Evolutionary conservation across 2,113 vertebrate genomes (phyloP), one percentile per base, ranked within the genome.

Genomic region (Gorsachius goisagi): DNA sequence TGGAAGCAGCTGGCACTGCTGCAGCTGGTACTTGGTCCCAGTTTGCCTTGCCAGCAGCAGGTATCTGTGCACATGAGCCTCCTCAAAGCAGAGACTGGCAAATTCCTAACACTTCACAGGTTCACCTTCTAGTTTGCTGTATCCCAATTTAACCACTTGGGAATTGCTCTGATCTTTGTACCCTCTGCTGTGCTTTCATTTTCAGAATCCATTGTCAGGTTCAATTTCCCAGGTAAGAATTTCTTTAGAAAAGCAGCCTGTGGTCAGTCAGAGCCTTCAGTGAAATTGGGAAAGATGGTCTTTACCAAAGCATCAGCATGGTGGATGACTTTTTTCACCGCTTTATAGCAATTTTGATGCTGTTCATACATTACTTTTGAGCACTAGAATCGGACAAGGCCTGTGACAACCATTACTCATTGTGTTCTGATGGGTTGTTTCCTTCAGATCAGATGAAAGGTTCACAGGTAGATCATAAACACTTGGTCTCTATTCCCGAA

Each of bases 381-480:
- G 22, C 0, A 0, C 69, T 82, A 88, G 28, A 66, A 27, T 37
- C 2, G 3, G 49, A 33, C 28, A n/a, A 72, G 32, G 14, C 45
- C 67, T 9, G 4, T 44, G 55, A 39, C 11, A 89, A 73, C 56
- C 75, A 95, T 97, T 95, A 73, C 12, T 84, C 85, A 26, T 56
- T 44, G 37, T 80, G 13, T 79, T 86, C 41, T 66, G 47, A 63
- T 85, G 58, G 30, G 33, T 84, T 95, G 67, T 72, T 94, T 88
- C 83, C 83, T 96, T 67, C 74, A 93, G 35, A 72, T 92, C 33
- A 78, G 86, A 56, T 49, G 87, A 85, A 91, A 89, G 23, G 96
- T 96, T 97, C 91, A 80, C 72, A 92, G 88, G 93, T 89, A 81
- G 75, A 88, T 95, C 96, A 93, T 97, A 97, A 98, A 97, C 93